Conservation (phyloP, 2,113 vertebrate genomes). For the Corythornis madagascariensis region DNA sequence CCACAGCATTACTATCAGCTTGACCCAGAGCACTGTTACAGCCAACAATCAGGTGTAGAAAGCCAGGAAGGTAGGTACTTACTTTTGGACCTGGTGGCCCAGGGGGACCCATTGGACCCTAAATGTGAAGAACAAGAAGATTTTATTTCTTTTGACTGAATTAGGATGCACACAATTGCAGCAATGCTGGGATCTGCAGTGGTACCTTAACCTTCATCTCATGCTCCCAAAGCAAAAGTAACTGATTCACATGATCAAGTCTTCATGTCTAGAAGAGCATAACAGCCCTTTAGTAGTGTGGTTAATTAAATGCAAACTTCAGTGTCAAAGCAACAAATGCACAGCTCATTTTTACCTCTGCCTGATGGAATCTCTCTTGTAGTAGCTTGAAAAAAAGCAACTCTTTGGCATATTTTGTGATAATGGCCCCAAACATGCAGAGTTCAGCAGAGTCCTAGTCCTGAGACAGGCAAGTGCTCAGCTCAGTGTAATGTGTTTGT, state of each 20-base stretch:
- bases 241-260: neutral
- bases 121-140: constrained; percentile 23
- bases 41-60: neutral
- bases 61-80: constrained; percentile 59
- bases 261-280: neutral
- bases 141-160: constrained; percentile 13
- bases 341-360: neutral
- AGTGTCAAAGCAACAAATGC: neutral
- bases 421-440: neutral
- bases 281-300: neutral
- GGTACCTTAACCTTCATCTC: neutral
- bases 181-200: neutral
- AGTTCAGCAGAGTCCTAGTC: neutral
- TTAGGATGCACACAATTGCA: neutral
- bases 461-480: neutral
- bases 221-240: neutral
- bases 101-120: constrained; percentile 82
- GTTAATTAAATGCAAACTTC: neutral
- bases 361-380: neutral
- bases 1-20: neutral
- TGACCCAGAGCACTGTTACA: neutral
- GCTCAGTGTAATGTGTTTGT: neutral
- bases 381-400: neutral
- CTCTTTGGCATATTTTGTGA: neutral
- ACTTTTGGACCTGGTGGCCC: constrained; percentile 84